Conservation (phyloP, 2,888 invertebrate species). For the Trissonchulus latispiculum region DNA sequence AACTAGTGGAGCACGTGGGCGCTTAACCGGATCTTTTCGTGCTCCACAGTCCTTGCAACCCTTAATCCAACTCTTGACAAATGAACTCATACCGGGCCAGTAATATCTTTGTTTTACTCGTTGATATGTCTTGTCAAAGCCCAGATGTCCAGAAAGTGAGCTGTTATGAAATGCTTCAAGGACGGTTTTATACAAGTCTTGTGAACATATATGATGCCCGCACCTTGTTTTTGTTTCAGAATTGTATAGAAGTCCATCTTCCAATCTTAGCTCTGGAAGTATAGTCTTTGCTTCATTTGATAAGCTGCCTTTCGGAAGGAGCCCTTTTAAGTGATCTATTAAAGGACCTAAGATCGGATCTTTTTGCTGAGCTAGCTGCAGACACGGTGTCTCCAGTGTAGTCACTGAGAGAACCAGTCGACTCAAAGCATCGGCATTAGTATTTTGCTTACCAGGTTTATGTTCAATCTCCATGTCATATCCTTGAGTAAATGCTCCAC, state of each 20-base stretch:
- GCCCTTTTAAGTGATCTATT: too few relatives aligned
- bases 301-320: too few relatives aligned
- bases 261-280: not conserved
- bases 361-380: not conserved
- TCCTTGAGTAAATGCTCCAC: too few relatives aligned
- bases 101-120: conserved; percentile 22
- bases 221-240: not conserved
- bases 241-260: not conserved
- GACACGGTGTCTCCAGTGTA: not conserved
- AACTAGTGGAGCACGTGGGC: not conserved
- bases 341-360: not conserved
- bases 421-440: not conserved
- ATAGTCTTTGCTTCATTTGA: not conserved
- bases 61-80: conserved; percentile 21
- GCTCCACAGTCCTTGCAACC: conserved; percentile 21
- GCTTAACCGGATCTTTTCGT: conserved; percentile 1
- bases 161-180: conserved; percentile 27
- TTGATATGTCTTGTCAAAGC: conserved; percentile 20
- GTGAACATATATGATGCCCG: not conserved
- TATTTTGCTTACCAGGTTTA: not conserved
- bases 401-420: not conserved
- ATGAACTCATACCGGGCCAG: conserved; percentile 24
- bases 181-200: conserved; percentile 5
- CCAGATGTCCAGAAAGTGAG: conserved; percentile 23
- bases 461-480: not conserved